Base-by-base conservation (phyloP, 2,888 invertebrate genomes). In the Meteorus colon region DNA sequence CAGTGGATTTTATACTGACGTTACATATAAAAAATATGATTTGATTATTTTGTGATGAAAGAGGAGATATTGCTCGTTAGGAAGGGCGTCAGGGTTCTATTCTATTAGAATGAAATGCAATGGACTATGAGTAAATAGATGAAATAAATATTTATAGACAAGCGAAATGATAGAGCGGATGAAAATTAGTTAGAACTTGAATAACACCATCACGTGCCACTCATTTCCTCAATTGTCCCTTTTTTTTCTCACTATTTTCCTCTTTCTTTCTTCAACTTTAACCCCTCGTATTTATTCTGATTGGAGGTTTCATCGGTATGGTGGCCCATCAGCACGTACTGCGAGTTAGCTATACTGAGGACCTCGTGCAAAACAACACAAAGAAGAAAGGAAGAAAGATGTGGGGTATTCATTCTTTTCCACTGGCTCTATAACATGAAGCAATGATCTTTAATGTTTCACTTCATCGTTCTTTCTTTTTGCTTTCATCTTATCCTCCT, bases 161-260 rank as follows among this genome's bases (percentile, higher is more conserved):
- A 72, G 73, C 41, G 73, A 71, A 71, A 68, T 66, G 63, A 34
- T 41, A 71, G 31, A 74, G 75, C 31, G 75, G 76, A 77, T 77
- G 77, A 75, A 55, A 66, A 75, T 66, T 45, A 63, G 29, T 51
- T 51, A 34, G 31, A 60, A 73, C 75, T 51, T 60, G 77, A 71
- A 60, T 59, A 60, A 45, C 76, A 78, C 71, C 76, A 75, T 81
- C 80, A 80, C 81, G 80, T 77, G 75, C 71, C 27, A 62, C 59
- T 74, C 60, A 80, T 77, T 80, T 71, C 59, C 76, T 65, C 37
- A 75, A 63, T n/a, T 75, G 37, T 65, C 34, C 51, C 48, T 63
- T 69, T 48, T 74, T 59, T 31, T 73, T 74, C 62, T 62, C 59
- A 67, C 68, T 75, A 24, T 51, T 73, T 72, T 74, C 59, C 75